A percentile compares a stretch with the other conserved stretches of the same genome.
These are phyloP conservation scores for Lophotriccus pileatus DNA, from an alignment of 2,797 vertebrate species.

Conservation along the genomic window DNA sequence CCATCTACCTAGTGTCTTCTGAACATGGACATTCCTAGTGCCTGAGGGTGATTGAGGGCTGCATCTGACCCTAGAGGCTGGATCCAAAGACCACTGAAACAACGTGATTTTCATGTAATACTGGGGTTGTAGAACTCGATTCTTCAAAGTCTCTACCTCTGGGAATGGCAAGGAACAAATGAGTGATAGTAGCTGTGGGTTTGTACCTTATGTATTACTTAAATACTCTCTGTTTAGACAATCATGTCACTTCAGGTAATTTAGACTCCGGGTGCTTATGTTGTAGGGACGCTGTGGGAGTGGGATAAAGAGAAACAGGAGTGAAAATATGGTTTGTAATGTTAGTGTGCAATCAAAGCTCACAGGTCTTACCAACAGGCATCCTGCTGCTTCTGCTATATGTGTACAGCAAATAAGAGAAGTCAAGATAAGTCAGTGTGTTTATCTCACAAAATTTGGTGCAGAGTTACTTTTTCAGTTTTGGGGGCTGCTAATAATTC, in stretches of 20 bases:
- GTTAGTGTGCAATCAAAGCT: background rate
- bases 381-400: background rate
- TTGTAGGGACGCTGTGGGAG: background rate
- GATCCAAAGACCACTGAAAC: background rate
- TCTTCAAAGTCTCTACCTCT: background rate
- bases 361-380: background rate
- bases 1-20: background rate
- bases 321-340: background rate
- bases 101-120: background rate
- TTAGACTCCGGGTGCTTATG: background rate
- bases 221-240: background rate
- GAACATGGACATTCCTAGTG: background rate
- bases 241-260: background rate
- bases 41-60: background rate
- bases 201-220: background rate
- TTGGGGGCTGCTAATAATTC: background rate
- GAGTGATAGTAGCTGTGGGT: background rate
- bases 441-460: background rate
- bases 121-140: background rate
- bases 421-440: background rate
- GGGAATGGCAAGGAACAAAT: background rate
- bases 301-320: fast-evolving
- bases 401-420: background rate
- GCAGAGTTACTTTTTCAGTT: background rate
- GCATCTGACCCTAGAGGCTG: background rate